phyloP scores from a whole-genome alignment of 2,113 vertebrate genomes.

The Orthonyx spaldingii region DNA sequence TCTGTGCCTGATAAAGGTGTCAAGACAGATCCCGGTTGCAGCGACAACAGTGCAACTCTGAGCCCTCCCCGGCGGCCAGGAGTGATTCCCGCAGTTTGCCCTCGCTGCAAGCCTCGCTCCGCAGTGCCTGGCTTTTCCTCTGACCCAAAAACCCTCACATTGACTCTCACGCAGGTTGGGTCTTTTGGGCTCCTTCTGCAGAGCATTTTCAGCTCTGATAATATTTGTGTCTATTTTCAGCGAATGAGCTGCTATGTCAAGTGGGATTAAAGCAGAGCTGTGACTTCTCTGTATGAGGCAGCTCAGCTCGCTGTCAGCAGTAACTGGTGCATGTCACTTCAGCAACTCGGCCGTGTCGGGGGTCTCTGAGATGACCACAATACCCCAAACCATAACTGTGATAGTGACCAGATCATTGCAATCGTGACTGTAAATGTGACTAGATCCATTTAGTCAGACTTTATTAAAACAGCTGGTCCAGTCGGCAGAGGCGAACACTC shows the following conservation, averaged over 20 bases:
- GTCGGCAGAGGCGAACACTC: rapidly evolving
- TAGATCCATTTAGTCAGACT: not conserved
- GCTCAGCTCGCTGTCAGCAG: not conserved
- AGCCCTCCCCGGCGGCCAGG: not conserved
- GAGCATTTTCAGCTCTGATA: not conserved
- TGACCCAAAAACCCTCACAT: not conserved
- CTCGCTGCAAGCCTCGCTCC: not conserved
- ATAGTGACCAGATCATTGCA: too few species aligned
- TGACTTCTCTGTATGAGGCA: not conserved
- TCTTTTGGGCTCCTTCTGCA: not conserved
- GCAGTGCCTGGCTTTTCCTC: not conserved
- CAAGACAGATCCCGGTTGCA: not conserved
- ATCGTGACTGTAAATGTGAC: rapidly evolving
- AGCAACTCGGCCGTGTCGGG: not conserved
- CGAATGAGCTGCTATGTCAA: not conserved
- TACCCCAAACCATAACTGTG: not conserved
- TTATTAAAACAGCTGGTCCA: not conserved
- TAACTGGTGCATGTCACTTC: not conserved
- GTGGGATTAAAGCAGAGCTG: constrained; percentile 11
- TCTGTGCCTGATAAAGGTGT: constrained; percentile 47
- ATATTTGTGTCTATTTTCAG: not conserved
- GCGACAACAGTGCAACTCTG: not conserved
- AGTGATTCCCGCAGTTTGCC: not conserved
- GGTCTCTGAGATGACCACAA: not conserved
- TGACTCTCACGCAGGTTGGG: too few species aligned